These are phyloP conservation scores for Regulus satrapa DNA, from an alignment of 2,113 vertebrate species.

Conservation along the genomic window DNA sequence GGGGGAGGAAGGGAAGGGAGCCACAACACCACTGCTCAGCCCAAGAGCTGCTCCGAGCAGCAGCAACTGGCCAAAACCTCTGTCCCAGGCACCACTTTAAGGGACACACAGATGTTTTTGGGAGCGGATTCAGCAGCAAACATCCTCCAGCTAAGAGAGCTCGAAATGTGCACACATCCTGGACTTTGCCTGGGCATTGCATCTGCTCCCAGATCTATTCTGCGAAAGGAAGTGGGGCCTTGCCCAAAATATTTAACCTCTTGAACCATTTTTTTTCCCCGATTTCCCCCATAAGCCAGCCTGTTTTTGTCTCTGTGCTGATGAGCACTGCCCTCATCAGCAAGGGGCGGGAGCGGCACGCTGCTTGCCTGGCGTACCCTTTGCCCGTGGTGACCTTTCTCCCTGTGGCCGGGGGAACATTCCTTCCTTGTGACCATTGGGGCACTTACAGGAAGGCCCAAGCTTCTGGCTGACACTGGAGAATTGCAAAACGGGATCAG, in stretches of 20 bases:
- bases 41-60: background rate
- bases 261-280: background rate
- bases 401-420: background rate
- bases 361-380: background rate
- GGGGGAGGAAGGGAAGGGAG: background rate
- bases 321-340: background rate
- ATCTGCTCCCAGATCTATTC: background rate
- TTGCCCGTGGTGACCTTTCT: slow-evolving; percentile 28
- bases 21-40: background rate
- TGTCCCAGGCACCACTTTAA: background rate
- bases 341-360: background rate
- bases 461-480: background rate
- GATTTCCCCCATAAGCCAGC: background rate
- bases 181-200: background rate
- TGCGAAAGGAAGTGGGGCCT: background rate
- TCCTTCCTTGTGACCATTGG: background rate
- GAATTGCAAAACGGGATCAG: background rate
- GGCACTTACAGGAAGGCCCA: background rate
- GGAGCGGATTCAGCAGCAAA: background rate
- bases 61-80: background rate
- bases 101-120: background rate
- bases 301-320: background rate
- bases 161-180: background rate
- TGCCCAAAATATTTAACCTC: background rate
- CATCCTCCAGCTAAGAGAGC: background rate